Percentiles rank a stretch among this genome's conserved stretches.
Conservation (phyloP, 2,888 invertebrate species). For the Hypomecis punctinalis region DNA sequence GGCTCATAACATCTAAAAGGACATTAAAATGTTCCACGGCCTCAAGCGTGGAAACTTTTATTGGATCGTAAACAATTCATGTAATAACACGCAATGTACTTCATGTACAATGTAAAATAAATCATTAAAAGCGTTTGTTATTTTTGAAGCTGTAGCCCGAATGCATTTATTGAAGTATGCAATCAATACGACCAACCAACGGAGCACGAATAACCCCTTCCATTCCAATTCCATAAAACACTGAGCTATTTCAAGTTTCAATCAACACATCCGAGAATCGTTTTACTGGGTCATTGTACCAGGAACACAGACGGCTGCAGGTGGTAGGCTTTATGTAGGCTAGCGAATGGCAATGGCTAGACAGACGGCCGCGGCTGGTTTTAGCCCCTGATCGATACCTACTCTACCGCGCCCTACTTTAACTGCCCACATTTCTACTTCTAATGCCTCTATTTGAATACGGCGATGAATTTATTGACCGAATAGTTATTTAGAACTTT, state of each 20-base stretch:
- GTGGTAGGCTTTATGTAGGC: constrained; percentile 66
- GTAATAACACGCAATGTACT: constrained; percentile 41
- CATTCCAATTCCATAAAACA: constrained; percentile 64
- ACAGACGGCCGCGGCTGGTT: constrained; percentile 73
- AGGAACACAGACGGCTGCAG: constrained; percentile 63
- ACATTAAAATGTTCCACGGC: constrained; percentile 40
- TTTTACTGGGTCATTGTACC: constrained; percentile 76
- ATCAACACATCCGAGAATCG: constrained; percentile 67
- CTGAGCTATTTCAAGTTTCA: constrained; percentile 64
- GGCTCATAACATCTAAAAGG: constrained; percentile 38
- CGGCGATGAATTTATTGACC: constrained; percentile 54
- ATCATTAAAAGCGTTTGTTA: constrained; percentile 25
- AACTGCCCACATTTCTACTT: constrained; percentile 69
- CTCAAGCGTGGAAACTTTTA: constrained; percentile 45
- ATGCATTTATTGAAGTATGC: constrained; percentile 27
- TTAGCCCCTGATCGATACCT: constrained; percentile 79
- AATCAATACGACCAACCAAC: constrained; percentile 37
- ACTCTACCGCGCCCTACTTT: constrained; percentile 51
- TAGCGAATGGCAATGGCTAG: constrained; percentile 65
- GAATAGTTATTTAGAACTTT: constrained; percentile 23
- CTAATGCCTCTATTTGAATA: constrained; percentile 66
- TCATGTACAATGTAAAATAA: constrained; percentile 38
- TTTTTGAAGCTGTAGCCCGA: constrained; percentile 15
- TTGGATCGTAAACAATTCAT: constrained; percentile 44
- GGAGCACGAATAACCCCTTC: constrained; percentile 46